Evolutionary conservation across 2,888 invertebrate species (phyloP).

Genomic region (Carterocephalus palaemon): DNA sequence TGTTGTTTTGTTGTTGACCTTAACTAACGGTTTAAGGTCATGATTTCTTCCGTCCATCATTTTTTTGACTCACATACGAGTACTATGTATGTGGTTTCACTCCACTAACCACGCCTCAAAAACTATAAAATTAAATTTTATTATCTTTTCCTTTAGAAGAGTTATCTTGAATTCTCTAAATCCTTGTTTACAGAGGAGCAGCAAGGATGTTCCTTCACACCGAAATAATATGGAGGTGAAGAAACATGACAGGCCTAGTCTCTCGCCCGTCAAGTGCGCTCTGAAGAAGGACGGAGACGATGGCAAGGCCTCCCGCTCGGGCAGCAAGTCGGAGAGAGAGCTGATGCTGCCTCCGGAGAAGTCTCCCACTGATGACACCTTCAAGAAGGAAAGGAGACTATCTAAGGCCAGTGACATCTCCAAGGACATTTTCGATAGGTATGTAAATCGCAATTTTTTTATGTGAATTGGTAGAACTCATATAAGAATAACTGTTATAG

Average conservation of each 20-base stretch:
- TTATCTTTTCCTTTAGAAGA: too few species aligned
- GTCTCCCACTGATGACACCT: slow-evolving; percentile 54
- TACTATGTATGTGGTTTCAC: too few species aligned
- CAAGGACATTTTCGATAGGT: slow-evolving; percentile 69
- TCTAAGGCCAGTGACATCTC: slow-evolving; percentile 64
- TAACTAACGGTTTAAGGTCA: too few species aligned
- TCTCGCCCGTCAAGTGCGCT: slow-evolving; percentile 61
- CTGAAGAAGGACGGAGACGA: slow-evolving; percentile 58
- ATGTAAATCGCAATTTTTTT: slow-evolving; percentile 8
- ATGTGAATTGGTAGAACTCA: too few species aligned
- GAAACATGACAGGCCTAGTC: slow-evolving; percentile 64
- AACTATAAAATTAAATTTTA: too few species aligned
- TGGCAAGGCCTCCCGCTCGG: slow-evolving; percentile 46
- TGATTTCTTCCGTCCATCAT: too few species aligned
- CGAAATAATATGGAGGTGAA: slow-evolving; percentile 74
- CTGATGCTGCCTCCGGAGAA: slow-evolving; percentile 60
- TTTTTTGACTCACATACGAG: too few species aligned
- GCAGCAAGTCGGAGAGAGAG: slow-evolving; percentile 63
- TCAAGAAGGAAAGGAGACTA: slow-evolving; percentile 49
- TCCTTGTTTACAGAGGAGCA: slow-evolving; percentile 42
- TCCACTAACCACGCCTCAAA: too few species aligned
- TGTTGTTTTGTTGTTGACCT: too few species aligned
- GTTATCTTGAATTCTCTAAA: too few species aligned
- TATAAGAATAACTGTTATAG: too few species aligned
- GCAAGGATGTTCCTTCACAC: slow-evolving; percentile 52